Percentiles rank a stretch among this genome's conserved stretches.
phyloP scores from a whole-genome alignment of 2,888 invertebrate species.

The Chrysodeixis includens region DNA sequence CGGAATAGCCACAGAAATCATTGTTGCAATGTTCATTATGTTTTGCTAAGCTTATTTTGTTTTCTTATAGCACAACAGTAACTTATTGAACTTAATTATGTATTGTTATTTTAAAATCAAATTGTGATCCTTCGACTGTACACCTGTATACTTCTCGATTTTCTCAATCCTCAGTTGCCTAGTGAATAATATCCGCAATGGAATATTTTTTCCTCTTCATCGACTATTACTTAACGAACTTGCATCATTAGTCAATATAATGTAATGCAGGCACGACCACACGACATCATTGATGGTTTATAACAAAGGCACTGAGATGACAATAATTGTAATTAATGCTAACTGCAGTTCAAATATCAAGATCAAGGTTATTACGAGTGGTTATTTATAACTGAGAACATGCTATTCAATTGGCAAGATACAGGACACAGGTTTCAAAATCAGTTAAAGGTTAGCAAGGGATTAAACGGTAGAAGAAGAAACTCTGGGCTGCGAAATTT shows the following conservation, averaged over 20 bases:
- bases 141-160: too few relatives aligned
- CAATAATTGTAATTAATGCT: constrained; percentile 19
- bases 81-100: too few relatives aligned
- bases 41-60: too few relatives aligned
- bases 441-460: too few relatives aligned
- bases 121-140: too few relatives aligned
- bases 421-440: too few relatives aligned
- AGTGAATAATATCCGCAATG: not conserved
- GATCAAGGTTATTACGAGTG: constrained; percentile 20
- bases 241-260: not conserved
- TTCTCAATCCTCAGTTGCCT: not conserved
- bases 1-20: too few relatives aligned
- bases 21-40: too few relatives aligned
- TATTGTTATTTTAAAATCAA: too few relatives aligned
- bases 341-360: constrained; percentile 22
- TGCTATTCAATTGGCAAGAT: not conserved
- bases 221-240: not conserved
- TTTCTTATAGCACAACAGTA: too few relatives aligned
- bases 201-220: not conserved
- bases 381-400: not conserved
- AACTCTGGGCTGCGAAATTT: too few relatives aligned
- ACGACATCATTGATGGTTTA: constrained; percentile 12
- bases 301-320: constrained; percentile 20
- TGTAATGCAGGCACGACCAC: not conserved
- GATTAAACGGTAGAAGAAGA: too few relatives aligned